phyloP scores from a whole-genome alignment of 2,797 vertebrate genomes.

The Hippopotamyrus pictus region DNA sequence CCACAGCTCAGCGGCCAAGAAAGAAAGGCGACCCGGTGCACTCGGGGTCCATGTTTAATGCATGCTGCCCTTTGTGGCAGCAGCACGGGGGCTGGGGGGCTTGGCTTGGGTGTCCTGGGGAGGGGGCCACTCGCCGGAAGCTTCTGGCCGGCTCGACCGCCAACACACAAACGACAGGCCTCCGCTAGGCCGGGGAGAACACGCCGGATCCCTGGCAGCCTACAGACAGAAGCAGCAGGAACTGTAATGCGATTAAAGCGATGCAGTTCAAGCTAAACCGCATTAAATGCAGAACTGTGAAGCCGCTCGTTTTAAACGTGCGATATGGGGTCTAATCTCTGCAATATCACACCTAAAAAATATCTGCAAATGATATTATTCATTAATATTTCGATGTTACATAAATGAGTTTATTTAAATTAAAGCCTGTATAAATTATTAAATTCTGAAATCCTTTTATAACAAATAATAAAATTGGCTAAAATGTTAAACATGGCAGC shows the following conservation, averaged over 20 bases:
- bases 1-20: conserved; percentile 58
- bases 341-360: neutral
- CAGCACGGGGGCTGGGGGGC: conserved; percentile 56
- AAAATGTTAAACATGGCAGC: neutral
- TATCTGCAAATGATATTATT: neutral
- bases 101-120: neutral
- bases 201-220: neutral
- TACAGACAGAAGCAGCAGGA: neutral
- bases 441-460: neutral
- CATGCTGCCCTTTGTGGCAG: conserved; percentile 75
- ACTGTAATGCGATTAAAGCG: neutral
- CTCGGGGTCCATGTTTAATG: conserved; percentile 72
- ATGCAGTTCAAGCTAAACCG: neutral
- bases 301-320: neutral
- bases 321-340: neutral
- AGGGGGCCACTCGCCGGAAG: neutral
- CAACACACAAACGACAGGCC: neutral
- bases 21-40: conserved; percentile 62
- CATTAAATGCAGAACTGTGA: neutral
- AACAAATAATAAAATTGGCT: neutral
- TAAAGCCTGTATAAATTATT: neutral
- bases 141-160: neutral
- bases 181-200: neutral
- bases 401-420: neutral
- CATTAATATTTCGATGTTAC: neutral